A percentile compares a stretch with the other conserved stretches of the same genome.
Conservation (phyloP, 2,888 invertebrate genomes). For the Melinaea marsaeus region DNA sequence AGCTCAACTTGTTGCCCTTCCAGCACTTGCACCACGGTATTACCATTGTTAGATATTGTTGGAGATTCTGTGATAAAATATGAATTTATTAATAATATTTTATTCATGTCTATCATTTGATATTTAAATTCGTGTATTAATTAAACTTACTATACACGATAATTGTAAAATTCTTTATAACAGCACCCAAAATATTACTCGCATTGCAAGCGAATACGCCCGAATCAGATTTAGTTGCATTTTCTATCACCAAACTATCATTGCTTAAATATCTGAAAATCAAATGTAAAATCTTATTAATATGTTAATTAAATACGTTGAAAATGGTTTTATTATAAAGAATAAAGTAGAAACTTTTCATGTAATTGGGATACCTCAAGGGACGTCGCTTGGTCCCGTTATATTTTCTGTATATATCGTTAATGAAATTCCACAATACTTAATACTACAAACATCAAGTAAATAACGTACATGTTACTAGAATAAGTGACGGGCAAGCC, state of each 20-base stretch:
- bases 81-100: neutral
- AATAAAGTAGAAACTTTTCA: no score
- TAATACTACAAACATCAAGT: no score
- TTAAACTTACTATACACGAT: constrained; percentile 61
- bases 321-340: no score
- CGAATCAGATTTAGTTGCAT: constrained; percentile 47
- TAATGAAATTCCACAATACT: no score
- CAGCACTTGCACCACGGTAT: constrained; percentile 47
- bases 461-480: constrained; percentile 52
- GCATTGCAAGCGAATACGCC: constrained; percentile 66
- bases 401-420: no score
- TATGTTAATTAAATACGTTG: no score
- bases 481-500: constrained; percentile 50
- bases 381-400: no score
- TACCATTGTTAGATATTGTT: constrained; percentile 40
- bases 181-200: constrained; percentile 54
- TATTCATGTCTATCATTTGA: neutral
- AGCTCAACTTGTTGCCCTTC: constrained; percentile 75
- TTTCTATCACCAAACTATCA: constrained; percentile 47
- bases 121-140: neutral
- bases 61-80: constrained; percentile 52
- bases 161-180: constrained; percentile 58
- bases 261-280: constrained; percentile 48
- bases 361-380: no score
- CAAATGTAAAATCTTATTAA: constrained; percentile 5